Percentiles rank a stretch among this genome's conserved stretches.
These are phyloP conservation scores for Campopleginae sp. DNA, from an alignment of 2,888 invertebrate species.

Conservation along the genomic window DNA sequence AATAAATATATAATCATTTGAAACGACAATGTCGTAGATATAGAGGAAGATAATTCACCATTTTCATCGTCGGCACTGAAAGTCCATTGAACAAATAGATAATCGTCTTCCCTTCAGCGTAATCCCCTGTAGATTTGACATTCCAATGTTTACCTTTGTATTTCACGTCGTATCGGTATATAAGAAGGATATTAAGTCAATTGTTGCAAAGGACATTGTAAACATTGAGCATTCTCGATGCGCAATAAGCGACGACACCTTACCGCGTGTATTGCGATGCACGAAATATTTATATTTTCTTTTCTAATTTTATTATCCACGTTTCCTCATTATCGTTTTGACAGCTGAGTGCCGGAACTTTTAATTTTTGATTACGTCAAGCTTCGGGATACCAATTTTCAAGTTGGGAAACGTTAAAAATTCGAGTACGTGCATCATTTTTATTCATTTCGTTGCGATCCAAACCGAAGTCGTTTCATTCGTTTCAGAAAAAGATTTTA, in stretches of 20 bases:
- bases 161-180: conserved; percentile 17
- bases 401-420: neutral
- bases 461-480: neutral
- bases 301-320: neutral
- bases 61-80: conserved; percentile 23
- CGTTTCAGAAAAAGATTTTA: too few species aligned
- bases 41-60: conserved; percentile 63
- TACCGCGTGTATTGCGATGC: neutral
- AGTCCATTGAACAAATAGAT: conserved; percentile 38
- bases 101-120: conserved; percentile 1
- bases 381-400: conserved; percentile 54
- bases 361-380: conserved; percentile 29
- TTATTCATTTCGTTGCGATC: neutral
- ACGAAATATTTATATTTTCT: neutral
- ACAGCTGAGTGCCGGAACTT: conserved; percentile 25
- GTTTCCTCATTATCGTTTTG: conserved; percentile 18
- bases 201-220: conserved; percentile 33
- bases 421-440: neutral
- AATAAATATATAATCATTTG: conserved; percentile 75
- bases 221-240: conserved; percentile 52
- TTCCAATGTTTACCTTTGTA: neutral
- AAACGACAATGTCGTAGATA: conserved; percentile 66
- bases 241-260: conserved; percentile 56
- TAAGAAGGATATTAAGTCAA: conserved; percentile 24
- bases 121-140: neutral